These are phyloP conservation scores for Arremon aurantiirostris DNA, from an alignment of 2,797 vertebrate genomes.

Conservation along the genomic window DNA sequence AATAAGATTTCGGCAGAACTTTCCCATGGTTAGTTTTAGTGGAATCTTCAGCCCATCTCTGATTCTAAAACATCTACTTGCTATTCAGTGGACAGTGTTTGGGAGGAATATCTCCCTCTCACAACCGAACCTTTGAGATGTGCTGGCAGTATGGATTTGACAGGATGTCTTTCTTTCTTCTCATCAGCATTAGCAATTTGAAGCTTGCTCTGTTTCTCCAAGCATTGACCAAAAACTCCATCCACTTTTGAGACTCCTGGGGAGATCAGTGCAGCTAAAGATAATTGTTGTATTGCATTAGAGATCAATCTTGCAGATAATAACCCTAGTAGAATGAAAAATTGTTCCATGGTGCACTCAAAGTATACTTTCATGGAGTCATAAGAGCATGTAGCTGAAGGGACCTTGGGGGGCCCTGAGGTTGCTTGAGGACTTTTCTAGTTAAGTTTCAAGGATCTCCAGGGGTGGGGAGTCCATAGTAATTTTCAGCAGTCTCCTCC, in stretches of 20 bases:
- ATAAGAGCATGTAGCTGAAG: neutral
- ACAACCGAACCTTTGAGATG: neutral
- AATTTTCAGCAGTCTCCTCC: neutral
- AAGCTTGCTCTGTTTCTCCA: neutral
- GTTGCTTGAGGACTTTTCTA: neutral
- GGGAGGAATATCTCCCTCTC: neutral
- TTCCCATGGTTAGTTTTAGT: neutral
- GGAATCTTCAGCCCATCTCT: neutral
- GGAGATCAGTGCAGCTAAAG: neutral
- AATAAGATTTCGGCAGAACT: neutral
- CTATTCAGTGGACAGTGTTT: neutral
- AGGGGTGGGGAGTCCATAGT: neutral
- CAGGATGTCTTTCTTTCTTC: rapidly evolving
- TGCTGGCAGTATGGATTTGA: rapidly evolving
- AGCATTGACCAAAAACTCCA: neutral
- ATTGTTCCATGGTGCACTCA: neutral
- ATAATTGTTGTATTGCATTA: neutral
- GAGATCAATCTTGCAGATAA: neutral
- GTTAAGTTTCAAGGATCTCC: neutral
- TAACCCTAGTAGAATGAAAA: neutral
- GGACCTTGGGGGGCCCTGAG: neutral
- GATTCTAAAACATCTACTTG: neutral
- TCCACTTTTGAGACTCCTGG: neutral
- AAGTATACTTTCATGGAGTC: neutral
- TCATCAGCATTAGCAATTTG: neutral